These are phyloP conservation scores for Phocoena phocoena DNA, from an alignment of 2,113 vertebrate species.

Conservation along the genomic window DNA sequence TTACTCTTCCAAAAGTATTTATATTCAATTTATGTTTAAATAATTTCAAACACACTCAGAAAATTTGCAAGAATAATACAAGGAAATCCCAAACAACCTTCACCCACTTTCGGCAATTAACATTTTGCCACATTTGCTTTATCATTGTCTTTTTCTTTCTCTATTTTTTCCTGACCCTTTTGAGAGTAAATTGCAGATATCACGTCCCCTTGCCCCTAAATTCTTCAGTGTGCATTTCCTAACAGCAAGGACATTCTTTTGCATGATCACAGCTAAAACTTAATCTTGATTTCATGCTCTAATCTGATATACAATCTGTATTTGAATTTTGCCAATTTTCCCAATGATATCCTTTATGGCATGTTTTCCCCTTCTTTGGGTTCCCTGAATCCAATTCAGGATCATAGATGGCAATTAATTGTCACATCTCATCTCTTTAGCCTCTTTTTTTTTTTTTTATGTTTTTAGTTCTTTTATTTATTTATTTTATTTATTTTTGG, in stretches of 20 bases:
- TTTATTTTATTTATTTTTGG: too few relatives aligned
- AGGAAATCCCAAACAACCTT: not conserved
- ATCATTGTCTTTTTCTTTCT: not conserved
- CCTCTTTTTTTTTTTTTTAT: not conserved
- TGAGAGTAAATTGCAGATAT: not conserved
- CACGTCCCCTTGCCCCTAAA: not conserved
- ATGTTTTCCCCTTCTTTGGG: not conserved
- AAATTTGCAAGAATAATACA: constrained; percentile 8
- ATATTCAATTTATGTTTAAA: not conserved
- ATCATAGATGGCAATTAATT: constrained; percentile 3
- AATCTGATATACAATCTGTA: not conserved
- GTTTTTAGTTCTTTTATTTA: too few relatives aligned
- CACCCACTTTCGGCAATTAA: not conserved
- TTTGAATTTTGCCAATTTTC: not conserved
- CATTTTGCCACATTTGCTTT: constrained; percentile 10
- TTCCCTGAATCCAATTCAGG: constrained; percentile 35
- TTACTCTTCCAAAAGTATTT: not conserved
- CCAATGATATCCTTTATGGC: not conserved
- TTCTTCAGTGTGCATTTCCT: not conserved
- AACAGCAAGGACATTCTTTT: not conserved
- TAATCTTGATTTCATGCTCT: not conserved
- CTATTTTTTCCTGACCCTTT: not conserved
- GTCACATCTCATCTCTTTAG: not conserved
- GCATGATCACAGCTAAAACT: not conserved
- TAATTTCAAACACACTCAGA: constrained; percentile 34